phyloP scores from a whole-genome alignment of 2,797 vertebrate genomes.

The Trichosurus vulpecula region DNA sequence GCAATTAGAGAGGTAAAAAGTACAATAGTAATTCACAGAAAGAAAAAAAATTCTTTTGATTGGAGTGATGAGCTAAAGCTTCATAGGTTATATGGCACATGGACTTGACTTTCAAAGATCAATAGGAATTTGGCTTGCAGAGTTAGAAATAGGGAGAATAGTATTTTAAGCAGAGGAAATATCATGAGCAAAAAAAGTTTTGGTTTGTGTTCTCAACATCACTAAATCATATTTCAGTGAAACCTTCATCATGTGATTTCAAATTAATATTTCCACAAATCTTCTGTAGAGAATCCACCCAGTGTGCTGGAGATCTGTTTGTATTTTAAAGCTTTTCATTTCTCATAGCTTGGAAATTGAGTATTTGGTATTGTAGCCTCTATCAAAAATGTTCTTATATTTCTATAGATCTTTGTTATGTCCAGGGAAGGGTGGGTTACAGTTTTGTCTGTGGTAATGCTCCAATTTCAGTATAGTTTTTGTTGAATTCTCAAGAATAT shows the following conservation, averaged over 20 bases:
- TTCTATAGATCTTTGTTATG: too few species aligned
- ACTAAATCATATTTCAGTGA: neutral
- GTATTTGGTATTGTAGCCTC: too few species aligned
- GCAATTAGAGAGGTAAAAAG: neutral
- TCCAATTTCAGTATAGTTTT: too few species aligned
- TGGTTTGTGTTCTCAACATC: neutral
- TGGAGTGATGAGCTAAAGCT: neutral
- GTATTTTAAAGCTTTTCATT: neutral
- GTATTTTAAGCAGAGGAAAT: neutral
- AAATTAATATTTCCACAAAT: neutral
- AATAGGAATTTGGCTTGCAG: neutral
- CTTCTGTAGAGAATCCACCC: neutral
- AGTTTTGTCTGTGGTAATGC: too few species aligned
- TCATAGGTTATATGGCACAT: neutral
- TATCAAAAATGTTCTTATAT: too few species aligned
- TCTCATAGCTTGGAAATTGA: neutral
- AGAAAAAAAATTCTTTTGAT: neutral
- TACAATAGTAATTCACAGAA: neutral
- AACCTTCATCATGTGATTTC: neutral
- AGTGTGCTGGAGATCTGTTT: neutral
- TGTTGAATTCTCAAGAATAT: too few species aligned
- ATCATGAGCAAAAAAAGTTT: neutral
- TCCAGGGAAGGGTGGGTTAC: too few species aligned
- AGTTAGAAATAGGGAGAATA: neutral
- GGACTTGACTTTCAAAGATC: neutral